Conservation (phyloP, 2,888 invertebrate genomes). For the Teleiodes luculella region DNA sequence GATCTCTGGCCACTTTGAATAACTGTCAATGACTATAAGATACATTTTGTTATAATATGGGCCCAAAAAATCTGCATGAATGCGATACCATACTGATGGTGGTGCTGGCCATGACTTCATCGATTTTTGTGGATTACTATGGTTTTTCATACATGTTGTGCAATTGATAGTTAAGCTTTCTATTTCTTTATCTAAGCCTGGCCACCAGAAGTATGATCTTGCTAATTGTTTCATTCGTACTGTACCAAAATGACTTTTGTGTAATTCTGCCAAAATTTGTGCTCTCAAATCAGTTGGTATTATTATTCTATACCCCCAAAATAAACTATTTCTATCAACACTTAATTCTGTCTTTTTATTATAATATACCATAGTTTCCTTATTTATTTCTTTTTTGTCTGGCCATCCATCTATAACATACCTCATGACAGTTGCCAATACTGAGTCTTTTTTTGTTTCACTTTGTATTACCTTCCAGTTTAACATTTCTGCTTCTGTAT, state of each 20-base stretch:
- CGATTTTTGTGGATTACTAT: background rate
- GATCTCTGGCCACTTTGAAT: slow-evolving; percentile 18
- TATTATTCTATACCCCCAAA: slow-evolving; percentile 14
- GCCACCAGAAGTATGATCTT: background rate
- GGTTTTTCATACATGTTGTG: background rate
- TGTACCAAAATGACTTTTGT: background rate
- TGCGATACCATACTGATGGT: background rate
- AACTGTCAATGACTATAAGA: slow-evolving; percentile 17
- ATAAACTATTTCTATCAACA: slow-evolving; percentile 11
- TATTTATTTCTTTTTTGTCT: background rate
- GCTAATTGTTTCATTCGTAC: background rate
- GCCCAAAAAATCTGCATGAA: slow-evolving; percentile 14
- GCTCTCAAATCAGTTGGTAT: slow-evolving; percentile 1
- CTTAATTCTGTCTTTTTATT: slow-evolving; percentile 7
- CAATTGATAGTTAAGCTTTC: background rate
- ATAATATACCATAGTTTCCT: slow-evolving; percentile 8
- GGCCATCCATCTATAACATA: slow-evolving; percentile 1
- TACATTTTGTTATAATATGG: slow-evolving; percentile 18
- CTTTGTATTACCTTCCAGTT: slow-evolving; percentile 13
- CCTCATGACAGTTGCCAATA: background rate
- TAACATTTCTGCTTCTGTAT: background rate
- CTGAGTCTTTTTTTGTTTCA: slow-evolving; percentile 10
- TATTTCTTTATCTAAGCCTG: background rate
- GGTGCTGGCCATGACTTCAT: background rate
- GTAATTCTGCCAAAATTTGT: background rate